These are phyloP conservation scores for Lymantria monacha DNA, from an alignment of 2,888 invertebrate species.

Conservation along the genomic window DNA sequence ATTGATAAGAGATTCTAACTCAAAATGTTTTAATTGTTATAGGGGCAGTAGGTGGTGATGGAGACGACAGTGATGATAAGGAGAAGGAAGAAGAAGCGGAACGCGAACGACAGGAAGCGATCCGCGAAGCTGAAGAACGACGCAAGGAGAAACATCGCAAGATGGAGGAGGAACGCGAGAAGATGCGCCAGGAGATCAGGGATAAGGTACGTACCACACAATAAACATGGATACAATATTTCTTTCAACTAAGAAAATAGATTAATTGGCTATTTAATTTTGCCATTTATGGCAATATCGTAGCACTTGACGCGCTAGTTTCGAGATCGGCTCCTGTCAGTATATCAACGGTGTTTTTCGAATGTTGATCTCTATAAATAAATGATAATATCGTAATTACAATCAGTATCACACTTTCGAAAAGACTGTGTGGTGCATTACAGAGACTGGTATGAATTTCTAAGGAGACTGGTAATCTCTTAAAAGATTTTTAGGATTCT, in stretches of 20 bases:
- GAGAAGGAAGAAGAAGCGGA: slow-evolving; percentile 99
- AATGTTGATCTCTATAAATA: too few species aligned
- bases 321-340: slow-evolving; percentile 54
- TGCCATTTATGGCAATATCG: too few species aligned
- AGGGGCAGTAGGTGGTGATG: slow-evolving; percentile 95
- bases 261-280: too few species aligned
- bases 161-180: slow-evolving; percentile 99
- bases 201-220: slow-evolving; percentile 90
- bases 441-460: too few species aligned
- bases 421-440: too few species aligned
- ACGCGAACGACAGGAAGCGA: slow-evolving; percentile 98
- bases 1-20: too few species aligned
- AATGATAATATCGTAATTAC: too few species aligned
- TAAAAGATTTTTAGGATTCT: too few species aligned
- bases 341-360: too few species aligned
- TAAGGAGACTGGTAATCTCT: too few species aligned
- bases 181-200: slow-evolving; percentile 99
- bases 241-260: too few species aligned
- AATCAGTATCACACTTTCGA: too few species aligned
- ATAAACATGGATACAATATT: neutral
- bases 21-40: slow-evolving; percentile 40
- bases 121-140: slow-evolving; percentile 98
- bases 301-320: slow-evolving; percentile 36
- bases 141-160: slow-evolving; percentile 99
- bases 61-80: slow-evolving; percentile 96